Percentiles rank a stretch among this genome's conserved stretches.
Conservation (phyloP, 37 sponge, comb jelly and placozoan genomes). For the Oopsacas minuta region DNA sequence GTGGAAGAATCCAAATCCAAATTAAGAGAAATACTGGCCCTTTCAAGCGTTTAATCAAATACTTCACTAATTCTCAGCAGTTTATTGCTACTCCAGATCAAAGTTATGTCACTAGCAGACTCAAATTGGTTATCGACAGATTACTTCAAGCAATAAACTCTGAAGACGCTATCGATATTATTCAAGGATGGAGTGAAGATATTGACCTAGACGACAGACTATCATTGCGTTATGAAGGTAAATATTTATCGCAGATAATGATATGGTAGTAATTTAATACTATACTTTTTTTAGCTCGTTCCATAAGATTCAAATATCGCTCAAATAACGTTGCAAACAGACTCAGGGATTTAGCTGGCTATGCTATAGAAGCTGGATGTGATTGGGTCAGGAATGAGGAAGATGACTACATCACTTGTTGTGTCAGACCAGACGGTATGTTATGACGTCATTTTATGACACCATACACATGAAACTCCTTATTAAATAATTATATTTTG, state of each 20-base stretch:
- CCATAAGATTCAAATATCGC: neutral
- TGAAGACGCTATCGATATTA: neutral
- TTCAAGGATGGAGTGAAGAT: neutral
- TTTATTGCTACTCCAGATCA: neutral
- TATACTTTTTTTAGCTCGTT: neutral
- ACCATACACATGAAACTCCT: neutral
- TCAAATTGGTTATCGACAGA: neutral
- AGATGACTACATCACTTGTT: neutral
- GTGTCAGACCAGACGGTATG: neutral
- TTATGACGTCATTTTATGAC: neutral
- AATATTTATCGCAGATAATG: neutral
- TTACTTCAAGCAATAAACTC: neutral
- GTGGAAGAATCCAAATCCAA: constrained; percentile 49
- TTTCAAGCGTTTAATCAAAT: constrained; percentile 18
- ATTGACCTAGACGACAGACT: neutral
- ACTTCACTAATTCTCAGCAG: neutral
- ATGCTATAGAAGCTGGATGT: constrained; percentile 57
- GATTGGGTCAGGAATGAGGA: constrained; percentile 52
- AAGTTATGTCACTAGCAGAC: neutral
- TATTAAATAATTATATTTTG: neutral
- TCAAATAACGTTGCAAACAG: neutral
- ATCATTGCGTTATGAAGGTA: neutral
- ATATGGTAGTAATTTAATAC: neutral
- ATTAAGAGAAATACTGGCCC: constrained; percentile 44
- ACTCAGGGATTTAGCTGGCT: neutral